Evolutionary conservation across 1,140 invertebrate genomes (phyloP).

Genomic region (Pteromalus puparum): DNA sequence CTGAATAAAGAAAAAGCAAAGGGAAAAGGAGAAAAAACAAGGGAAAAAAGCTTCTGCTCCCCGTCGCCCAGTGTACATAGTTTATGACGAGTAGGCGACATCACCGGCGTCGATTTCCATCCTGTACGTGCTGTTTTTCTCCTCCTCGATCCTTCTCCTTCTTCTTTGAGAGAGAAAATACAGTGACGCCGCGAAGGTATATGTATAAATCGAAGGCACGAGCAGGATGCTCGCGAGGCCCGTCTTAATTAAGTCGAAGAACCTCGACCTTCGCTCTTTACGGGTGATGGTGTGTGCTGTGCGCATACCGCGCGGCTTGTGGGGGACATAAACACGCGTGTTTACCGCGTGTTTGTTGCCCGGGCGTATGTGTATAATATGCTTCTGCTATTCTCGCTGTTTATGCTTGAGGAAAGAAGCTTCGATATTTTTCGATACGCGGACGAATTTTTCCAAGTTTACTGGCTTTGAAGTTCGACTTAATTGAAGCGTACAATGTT

Average conservation of each 20-base stretch:
- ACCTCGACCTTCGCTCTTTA: slow-evolving; percentile 35
- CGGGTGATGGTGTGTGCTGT: neutral
- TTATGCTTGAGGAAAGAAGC: neutral
- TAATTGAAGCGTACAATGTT: neutral
- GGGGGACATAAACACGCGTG: slow-evolving; percentile 45
- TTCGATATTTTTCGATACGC: neutral
- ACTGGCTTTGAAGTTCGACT: neutral
- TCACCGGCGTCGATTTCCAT: slow-evolving; percentile 28
- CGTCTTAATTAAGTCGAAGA: slow-evolving; percentile 49
- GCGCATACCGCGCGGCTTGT: no score
- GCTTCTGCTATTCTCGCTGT: neutral
- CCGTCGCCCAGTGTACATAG: slow-evolving; percentile 21
- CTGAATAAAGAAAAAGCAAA: slow-evolving; percentile 41
- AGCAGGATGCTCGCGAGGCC: neutral
- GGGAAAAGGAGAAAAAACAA: slow-evolving; percentile 37
- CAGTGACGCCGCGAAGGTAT: neutral
- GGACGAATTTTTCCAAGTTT: neutral
- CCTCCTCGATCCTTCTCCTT: neutral
- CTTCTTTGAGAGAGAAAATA: neutral
- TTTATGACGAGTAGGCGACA: slow-evolving; percentile 38
- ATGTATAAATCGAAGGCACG: slow-evolving; percentile 29
- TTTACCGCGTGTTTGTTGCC: slow-evolving; percentile 29
- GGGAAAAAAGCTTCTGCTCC: neutral
- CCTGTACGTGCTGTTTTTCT: slow-evolving; percentile 10
- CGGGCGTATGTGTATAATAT: neutral